Conservation (phyloP, 2,797 vertebrate genomes). For the Pampus argenteus region DNA sequence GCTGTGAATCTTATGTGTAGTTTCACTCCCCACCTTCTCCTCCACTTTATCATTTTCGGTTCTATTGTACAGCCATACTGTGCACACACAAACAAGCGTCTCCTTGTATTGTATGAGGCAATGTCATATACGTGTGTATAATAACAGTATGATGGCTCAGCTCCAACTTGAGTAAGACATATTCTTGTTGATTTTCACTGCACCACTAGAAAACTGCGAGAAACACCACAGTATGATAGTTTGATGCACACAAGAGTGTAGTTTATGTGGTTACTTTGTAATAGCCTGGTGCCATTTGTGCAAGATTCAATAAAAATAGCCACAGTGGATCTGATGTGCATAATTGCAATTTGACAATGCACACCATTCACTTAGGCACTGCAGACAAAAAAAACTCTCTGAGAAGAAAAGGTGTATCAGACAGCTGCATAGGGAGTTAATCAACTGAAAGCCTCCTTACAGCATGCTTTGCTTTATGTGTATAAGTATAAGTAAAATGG, state of each 20-base stretch:
- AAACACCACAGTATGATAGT: not conserved
- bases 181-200: not conserved
- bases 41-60: too few species aligned
- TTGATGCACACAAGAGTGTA: not conserved
- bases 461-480: conserved; percentile 17
- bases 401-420: conserved; percentile 1
- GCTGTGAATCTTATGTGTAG: conserved; percentile 21
- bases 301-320: not conserved
- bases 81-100: not conserved
- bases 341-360: conserved; percentile 7
- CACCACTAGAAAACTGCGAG: not conserved
- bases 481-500: not conserved
- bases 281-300: not conserved
- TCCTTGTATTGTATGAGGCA: not conserved
- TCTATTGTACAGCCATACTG: not conserved
- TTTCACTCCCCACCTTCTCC: conserved; percentile 13
- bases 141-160: conserved; percentile 8
- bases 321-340: not conserved
- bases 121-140: conserved; percentile 10
- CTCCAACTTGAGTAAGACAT: too few species aligned
- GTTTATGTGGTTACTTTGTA: not conserved
- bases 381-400: conserved; percentile 20
- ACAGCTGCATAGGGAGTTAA: conserved; percentile 14
- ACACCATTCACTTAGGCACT: conserved; percentile 2
- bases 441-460: conserved; percentile 22